These are phyloP conservation scores for Acanthosepion esculentum DNA, from an alignment of 2,888 invertebrate species.

Conservation along the genomic window DNA sequence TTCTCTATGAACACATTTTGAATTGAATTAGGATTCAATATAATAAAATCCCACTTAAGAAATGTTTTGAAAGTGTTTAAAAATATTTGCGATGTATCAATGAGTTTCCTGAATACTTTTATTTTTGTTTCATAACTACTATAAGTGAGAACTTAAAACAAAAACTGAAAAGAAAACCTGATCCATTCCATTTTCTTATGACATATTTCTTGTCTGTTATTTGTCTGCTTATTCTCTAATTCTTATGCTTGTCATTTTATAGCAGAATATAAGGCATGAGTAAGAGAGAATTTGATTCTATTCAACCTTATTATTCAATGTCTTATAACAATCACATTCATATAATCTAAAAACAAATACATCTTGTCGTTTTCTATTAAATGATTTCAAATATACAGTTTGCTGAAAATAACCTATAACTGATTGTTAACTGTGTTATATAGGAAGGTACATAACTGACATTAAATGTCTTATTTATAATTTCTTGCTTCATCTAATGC, in stretches of 20 bases:
- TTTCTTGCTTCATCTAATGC: no score
- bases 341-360: no score
- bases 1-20: slow-evolving; percentile 5
- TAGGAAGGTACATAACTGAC: no score
- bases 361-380: no score
- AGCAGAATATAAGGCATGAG: not conserved
- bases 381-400: no score
- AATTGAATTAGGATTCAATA: slow-evolving; percentile 33
- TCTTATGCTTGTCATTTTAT: not conserved
- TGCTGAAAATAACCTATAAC: no score
- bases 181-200: slow-evolving; percentile 11
- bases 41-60: slow-evolving; percentile 33
- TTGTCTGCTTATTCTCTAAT: not conserved
- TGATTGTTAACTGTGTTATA: no score
- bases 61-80: slow-evolving; percentile 7
- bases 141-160: slow-evolving; percentile 17
- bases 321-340: no score
- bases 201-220: not conserved
- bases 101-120: not conserved
- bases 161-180: slow-evolving; percentile 6
- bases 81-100: not conserved
- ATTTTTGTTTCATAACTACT: not conserved
- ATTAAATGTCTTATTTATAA: no score
- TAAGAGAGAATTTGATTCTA: no score
- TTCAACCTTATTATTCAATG: no score